Conservation (phyloP, 1,140 invertebrate genomes). For the Bombyx mandarina region DNA sequence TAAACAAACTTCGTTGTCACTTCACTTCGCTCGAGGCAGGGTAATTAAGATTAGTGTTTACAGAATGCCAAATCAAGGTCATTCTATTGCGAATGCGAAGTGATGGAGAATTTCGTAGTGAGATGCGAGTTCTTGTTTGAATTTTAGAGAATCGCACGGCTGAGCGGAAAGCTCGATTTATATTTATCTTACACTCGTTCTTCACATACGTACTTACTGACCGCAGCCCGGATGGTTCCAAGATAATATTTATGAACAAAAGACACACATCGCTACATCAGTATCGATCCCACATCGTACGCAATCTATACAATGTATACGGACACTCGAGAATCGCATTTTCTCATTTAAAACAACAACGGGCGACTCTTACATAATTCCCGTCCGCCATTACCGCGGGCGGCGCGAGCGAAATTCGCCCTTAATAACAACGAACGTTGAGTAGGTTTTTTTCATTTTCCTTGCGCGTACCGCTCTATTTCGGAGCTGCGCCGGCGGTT, state of each 20-base stretch:
- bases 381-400: slow-evolving; percentile 38
- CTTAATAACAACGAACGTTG: slow-evolving; percentile 35
- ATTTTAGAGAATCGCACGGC: no score
- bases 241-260: slow-evolving; percentile 1
- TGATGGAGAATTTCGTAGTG: no score
- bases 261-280: slow-evolving; percentile 31
- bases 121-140: no score
- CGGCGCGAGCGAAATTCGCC: slow-evolving; percentile 41
- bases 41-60: no score
- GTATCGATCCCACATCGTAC: slow-evolving; percentile 12
- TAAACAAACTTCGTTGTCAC: no score
- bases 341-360: slow-evolving; percentile 41
- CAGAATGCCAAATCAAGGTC: no score
- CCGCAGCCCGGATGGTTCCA: slow-evolving; percentile 34
- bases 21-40: no score
- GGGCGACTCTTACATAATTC: slow-evolving; percentile 62
- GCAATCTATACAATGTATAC: slow-evolving; percentile 11
- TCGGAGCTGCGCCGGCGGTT: slow-evolving; percentile 55
- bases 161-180: slow-evolving; percentile 35
- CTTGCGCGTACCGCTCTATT: slow-evolving; percentile 54
- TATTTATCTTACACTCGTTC: slow-evolving; percentile 45
- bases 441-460: slow-evolving; percentile 44
- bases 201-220: slow-evolving; percentile 38
- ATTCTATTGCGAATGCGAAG: no score
- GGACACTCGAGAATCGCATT: slow-evolving; percentile 14